Evolutionary conservation across 64 coral and sea anemone species (phyloP).

Genomic region (Hydrozoanthus tunicans): DNA sequence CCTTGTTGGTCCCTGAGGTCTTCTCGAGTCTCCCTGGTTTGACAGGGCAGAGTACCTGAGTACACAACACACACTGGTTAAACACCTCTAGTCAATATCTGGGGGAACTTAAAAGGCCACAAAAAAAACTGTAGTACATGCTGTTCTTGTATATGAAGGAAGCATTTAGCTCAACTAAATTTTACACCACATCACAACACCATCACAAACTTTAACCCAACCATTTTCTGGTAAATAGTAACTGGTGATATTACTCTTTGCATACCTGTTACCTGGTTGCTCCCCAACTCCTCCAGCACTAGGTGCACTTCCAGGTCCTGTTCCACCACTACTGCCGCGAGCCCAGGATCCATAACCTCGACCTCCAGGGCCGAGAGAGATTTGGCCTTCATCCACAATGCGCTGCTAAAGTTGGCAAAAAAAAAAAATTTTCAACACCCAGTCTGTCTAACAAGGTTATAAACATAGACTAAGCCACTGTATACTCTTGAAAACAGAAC

Average conservation of each 20-base stretch:
- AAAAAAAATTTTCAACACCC: not conserved
- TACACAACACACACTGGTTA: not conserved
- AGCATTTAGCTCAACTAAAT: not conserved
- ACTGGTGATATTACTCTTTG: not conserved
- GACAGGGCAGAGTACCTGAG: constrained; percentile 8
- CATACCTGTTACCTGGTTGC: constrained; percentile 25
- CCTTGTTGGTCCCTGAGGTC: constrained; percentile 4
- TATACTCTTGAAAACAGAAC: not conserved
- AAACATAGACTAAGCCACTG: no score
- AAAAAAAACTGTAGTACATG: not conserved
- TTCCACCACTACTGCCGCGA: constrained; percentile 81
- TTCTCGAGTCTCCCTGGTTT: not conserved
- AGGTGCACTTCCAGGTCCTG: constrained; percentile 60
- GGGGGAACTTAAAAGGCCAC: not conserved
- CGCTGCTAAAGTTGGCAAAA: constrained; percentile 38
- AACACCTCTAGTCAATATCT: not conserved
- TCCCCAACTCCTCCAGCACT: constrained; percentile 21
- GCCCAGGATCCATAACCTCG: constrained; percentile 82
- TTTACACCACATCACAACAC: not conserved
- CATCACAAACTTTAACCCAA: not conserved
- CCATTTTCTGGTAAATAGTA: not conserved
- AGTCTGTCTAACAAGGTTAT: not conserved
- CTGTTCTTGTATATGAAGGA: not conserved
- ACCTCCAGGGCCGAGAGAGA: constrained; percentile 86
- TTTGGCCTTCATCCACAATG: constrained; percentile 73